Conservation (phyloP, 2,113 vertebrate genomes). For the Jaculus jaculus region DNA sequence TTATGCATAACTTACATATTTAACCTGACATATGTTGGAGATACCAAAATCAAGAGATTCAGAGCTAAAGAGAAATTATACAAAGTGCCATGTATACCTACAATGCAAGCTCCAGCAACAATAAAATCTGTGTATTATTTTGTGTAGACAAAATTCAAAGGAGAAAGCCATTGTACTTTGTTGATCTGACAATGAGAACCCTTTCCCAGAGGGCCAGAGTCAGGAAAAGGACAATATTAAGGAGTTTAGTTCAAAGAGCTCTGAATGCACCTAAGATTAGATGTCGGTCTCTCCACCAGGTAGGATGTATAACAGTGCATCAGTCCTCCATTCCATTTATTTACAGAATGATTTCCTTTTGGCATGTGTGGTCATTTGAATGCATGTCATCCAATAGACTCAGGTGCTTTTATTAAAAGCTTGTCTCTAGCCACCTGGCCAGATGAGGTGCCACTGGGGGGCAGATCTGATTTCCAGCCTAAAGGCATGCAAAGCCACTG, state of each 20-base stretch:
- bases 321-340: neutral
- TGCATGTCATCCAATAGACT: too few relatives aligned
- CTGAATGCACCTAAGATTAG: neutral
- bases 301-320: neutral
- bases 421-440: too few relatives aligned
- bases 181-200: neutral
- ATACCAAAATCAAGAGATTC: neutral
- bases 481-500: too few relatives aligned
- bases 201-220: neutral
- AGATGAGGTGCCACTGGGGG: too few relatives aligned
- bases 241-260: neutral
- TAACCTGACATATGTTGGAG: conserved; percentile 15
- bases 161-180: neutral
- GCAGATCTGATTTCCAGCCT: too few relatives aligned
- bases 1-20: conserved; percentile 20
- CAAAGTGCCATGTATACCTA: neutral
- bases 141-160: conserved; percentile 31
- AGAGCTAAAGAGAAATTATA: conserved; percentile 40
- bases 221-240: neutral
- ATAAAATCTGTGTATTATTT: neutral
- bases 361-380: neutral
- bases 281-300: neutral
- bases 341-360: conserved; percentile 4
- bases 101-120: neutral
- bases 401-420: too few relatives aligned